Evolutionary conservation across 2,113 vertebrate genomes (phyloP).

Genomic region (Poeciliopsis occidentalis): DNA sequence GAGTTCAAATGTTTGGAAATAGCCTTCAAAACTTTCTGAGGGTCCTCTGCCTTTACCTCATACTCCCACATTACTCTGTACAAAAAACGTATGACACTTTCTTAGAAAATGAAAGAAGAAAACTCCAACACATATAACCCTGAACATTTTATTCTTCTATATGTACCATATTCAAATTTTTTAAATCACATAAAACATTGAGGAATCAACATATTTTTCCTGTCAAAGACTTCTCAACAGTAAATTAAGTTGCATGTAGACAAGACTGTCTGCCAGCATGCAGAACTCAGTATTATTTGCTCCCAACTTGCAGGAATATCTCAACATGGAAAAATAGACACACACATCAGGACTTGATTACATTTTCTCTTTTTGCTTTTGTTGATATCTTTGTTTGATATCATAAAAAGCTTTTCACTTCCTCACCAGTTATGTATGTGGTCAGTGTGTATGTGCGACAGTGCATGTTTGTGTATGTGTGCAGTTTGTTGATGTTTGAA

Average conservation of each 20-base stretch:
- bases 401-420: constrained; percentile 31
- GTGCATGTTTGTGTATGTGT: constrained; percentile 4
- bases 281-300: not conserved
- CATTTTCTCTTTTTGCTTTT: constrained; percentile 16
- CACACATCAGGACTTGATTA: not conserved
- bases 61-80: too few relatives aligned
- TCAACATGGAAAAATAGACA: not conserved
- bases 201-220: not conserved
- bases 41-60: too few relatives aligned
- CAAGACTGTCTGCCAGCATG: not conserved
- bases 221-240: not conserved
- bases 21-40: too few relatives aligned
- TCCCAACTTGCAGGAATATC: not conserved
- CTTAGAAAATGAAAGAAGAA: too few relatives aligned
- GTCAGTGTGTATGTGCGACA: constrained; percentile 2
- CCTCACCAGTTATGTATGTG: constrained; percentile 4
- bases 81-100: too few relatives aligned
- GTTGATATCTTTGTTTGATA: constrained; percentile 24
- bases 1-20: too few relatives aligned
- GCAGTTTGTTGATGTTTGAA: constrained; percentile 29
- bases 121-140: not conserved
- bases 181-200: not conserved
- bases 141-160: not conserved
- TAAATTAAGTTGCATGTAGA: constrained; percentile 14
- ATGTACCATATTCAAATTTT: not conserved